Percentiles rank a stretch among this genome's conserved stretches.
Evolutionary conservation across 1,140 invertebrate genomes (phyloP).

Genomic region (Andrena cerasifolii): DNA sequence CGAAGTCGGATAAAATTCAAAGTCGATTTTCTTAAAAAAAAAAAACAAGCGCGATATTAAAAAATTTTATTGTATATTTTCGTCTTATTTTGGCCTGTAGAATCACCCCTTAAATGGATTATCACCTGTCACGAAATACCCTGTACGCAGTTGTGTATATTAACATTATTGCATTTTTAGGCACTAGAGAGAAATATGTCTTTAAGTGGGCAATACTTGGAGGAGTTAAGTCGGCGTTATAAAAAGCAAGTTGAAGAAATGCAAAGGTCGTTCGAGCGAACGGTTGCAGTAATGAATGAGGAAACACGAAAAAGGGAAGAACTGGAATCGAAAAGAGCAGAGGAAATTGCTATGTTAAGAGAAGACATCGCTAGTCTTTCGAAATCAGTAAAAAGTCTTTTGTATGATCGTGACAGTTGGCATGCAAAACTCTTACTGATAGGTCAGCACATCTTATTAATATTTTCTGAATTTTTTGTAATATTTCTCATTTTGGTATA

Average conservation of each 20-base stretch:
- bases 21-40: too few species aligned
- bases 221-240: conserved; percentile 96
- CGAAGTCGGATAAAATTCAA: too few species aligned
- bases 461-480: conserved; percentile 82
- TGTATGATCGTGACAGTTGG: conserved; percentile 87
- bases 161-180: conserved; percentile 80
- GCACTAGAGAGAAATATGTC: conserved; percentile 98
- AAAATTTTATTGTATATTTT: too few species aligned
- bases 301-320: conserved; percentile 88
- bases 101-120: too few species aligned
- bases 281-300: conserved; percentile 88
- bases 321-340: conserved; percentile 85
- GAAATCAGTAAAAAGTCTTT: conserved; percentile 82
- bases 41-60: too few species aligned
- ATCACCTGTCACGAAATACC: too few species aligned
- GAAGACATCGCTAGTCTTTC: conserved; percentile 85
- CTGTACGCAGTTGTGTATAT: background rate
- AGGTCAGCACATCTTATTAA: conserved; percentile 82
- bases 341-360: conserved; percentile 84
- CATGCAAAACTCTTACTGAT: conserved; percentile 84
- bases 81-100: too few species aligned
- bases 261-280: conserved; percentile 92
- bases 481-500: conserved; percentile 81
- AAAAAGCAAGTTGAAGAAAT: conserved; percentile 98
- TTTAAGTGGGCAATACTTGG: conserved; percentile 96